phyloP scores from a whole-genome alignment of 2,888 invertebrate species.

The Arctia plantaginis region DNA sequence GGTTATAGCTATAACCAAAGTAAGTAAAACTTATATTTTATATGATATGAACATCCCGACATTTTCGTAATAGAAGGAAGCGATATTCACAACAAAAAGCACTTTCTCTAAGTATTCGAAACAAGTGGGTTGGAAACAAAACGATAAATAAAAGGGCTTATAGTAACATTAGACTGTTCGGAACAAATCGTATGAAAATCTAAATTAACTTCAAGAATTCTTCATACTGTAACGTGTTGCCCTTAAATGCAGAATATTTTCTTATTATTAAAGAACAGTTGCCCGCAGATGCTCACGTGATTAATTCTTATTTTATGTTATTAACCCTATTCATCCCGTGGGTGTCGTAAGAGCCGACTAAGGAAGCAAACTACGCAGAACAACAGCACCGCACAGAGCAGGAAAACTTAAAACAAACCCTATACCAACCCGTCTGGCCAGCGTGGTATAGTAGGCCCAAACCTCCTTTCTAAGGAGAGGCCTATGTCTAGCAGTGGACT shows the following conservation, averaged over 20 bases:
- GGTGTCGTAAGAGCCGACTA: too few relatives aligned
- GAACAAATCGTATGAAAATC: background rate
- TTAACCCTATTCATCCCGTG: too few relatives aligned
- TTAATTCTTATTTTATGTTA: too few relatives aligned
- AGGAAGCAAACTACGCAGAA: too few relatives aligned
- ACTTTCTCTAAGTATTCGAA: slow-evolving; percentile 26
- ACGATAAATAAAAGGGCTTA: background rate
- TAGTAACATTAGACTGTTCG: background rate
- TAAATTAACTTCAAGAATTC: background rate
- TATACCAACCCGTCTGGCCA: too few relatives aligned
- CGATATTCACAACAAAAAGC: slow-evolving; percentile 21
- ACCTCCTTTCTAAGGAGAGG: too few relatives aligned
- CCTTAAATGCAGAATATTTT: background rate
- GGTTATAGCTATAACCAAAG: background rate
- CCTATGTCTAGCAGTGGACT: too few relatives aligned
- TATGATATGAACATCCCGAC: slow-evolving; percentile 11
- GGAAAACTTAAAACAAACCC: too few relatives aligned
- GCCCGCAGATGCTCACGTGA: too few relatives aligned
- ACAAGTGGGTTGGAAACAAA: slow-evolving; percentile 18
- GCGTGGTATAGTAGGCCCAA: too few relatives aligned
- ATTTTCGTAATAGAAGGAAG: slow-evolving; percentile 13
- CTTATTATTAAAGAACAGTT: too few relatives aligned
- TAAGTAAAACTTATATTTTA: slow-evolving; percentile 3
- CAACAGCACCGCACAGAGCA: too few relatives aligned
- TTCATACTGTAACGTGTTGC: background rate